Evolutionary conservation across 2,888 invertebrate genomes (phyloP), one percentile per base, ranked within the genome.

Genomic region (Phrixothrix hirtus): DNA sequence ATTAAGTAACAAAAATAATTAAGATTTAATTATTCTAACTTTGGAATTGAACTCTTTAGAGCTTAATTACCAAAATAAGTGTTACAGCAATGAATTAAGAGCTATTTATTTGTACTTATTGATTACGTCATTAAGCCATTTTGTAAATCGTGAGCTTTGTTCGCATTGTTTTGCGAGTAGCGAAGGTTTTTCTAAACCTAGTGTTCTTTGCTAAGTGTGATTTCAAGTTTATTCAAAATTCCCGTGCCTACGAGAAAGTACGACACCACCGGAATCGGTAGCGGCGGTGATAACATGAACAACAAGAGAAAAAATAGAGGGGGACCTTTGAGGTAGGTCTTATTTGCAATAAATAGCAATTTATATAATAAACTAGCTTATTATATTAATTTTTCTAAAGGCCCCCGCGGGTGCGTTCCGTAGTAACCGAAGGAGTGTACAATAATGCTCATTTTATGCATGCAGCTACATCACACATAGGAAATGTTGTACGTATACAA

Each of bases 371-470:
- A n/a, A n/a, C n/a, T n/a, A n/a, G n/a, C n/a, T n/a, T n/a, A n/a
- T n/a, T n/a, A n/a, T n/a, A n/a, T n/a, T n/a, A n/a, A n/a, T n/a
- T n/a, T n/a, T n/a, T 45, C 63, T 62, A 11, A 49, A 87, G 87
- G 78, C 83, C 85, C 65, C 85, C 86, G 61, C 83, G 89, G 70
- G 82, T 84, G 64, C 83, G 89, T 67, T 77, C 80, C 31, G 81
- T 88, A 61, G 80, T 83, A 59, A 84, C 88, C 11, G 93, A 94
- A 71, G 94, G 95, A 58, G 88, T 95, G 45, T 95, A 94, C 76
- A 88, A 85, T 70, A 95, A 95, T 81, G 85, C 88, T 60, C 86
- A 88, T 76, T 92, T 93, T 75, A 92, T 93, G 89, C 90, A 93
- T 80, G 88, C 91, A 34, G 87, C 89, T 55, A 89, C 92, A 44